Conservation (phyloP, 2,797 vertebrate species). For the Leptoclinus maculatus region DNA sequence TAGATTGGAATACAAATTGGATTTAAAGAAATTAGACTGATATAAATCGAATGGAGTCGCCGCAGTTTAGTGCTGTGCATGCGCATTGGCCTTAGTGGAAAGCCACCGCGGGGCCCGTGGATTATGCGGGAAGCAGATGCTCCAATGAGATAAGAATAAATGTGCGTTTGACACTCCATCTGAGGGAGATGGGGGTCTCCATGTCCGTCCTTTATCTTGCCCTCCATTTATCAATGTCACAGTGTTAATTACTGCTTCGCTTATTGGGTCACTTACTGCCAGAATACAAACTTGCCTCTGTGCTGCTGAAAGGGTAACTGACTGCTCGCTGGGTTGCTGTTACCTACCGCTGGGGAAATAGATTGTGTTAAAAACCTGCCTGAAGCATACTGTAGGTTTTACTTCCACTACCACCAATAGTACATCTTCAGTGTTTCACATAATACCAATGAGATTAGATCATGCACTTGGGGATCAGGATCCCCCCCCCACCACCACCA, state of each 20-base stretch:
- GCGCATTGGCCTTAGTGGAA: slow-evolving; percentile 73
- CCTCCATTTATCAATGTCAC: slow-evolving; percentile 97
- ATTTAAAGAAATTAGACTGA: slow-evolving; percentile 99
- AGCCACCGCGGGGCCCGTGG: slow-evolving; percentile 86
- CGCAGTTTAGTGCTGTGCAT: slow-evolving; percentile 86
- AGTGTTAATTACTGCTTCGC: slow-evolving; percentile 96
- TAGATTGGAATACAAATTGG: slow-evolving; percentile 99
- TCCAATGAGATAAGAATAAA: slow-evolving; percentile 96
- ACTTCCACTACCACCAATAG: slow-evolving; percentile 6
- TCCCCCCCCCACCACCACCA: slow-evolving; percentile 7
- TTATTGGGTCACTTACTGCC: slow-evolving; percentile 92
- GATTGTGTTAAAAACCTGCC: not conserved
- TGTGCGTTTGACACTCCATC: slow-evolving; percentile 90
- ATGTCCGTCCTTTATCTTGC: slow-evolving; percentile 91
- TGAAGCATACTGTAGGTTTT: slow-evolving; percentile 12
- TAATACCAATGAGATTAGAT: slow-evolving; percentile 60
- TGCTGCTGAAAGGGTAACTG: slow-evolving; percentile 71
- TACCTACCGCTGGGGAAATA: slow-evolving; percentile 29
- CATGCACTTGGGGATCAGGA: slow-evolving; percentile 40
- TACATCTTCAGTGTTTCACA: slow-evolving; percentile 35
- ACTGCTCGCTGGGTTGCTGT: slow-evolving; percentile 32
- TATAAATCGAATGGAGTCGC: slow-evolving; percentile 97
- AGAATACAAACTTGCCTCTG: slow-evolving; percentile 83
- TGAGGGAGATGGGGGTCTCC: slow-evolving; percentile 86
- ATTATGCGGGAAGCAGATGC: slow-evolving; percentile 96